These are phyloP conservation scores for Lysiphlebus fabarum DNA, from an alignment of 1,140 invertebrate species.

Conservation along the genomic window DNA sequence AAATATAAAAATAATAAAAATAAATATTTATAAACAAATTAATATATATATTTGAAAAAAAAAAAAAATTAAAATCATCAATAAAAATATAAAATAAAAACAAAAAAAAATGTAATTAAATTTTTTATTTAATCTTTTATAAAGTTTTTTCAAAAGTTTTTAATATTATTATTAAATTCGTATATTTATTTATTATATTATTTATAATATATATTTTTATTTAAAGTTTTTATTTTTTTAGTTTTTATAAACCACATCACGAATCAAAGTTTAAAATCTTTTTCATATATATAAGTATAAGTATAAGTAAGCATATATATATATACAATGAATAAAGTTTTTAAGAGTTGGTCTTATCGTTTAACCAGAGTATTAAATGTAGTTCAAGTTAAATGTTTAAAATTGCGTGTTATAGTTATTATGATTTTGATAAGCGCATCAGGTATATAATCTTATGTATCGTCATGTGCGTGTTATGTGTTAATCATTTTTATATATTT, in stretches of 20 bases:
- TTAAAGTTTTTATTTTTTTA: neutral
- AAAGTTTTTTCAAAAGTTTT: too few species aligned
- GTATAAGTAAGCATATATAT: neutral
- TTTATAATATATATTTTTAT: too few species aligned
- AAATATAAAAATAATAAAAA: neutral
- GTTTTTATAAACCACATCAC: neutral
- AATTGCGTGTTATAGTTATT: conserved; percentile 3
- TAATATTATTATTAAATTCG: too few species aligned
- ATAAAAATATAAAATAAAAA: too few species aligned
- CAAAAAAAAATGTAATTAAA: too few species aligned
- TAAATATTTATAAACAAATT: neutral
- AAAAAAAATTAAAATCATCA: neutral
- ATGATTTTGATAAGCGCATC: conserved; percentile 9
- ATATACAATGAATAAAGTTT: neutral
- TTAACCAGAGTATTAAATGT: neutral
- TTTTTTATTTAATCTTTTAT: too few species aligned
- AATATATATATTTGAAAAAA: neutral
- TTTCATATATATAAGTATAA: conserved; percentile 4
- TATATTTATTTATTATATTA: too few species aligned
- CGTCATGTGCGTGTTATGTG: conserved; percentile 10
- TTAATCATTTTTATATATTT: too few species aligned
- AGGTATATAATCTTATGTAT: conserved; percentile 8
- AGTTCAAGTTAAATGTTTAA: neutral
- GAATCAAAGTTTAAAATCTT: neutral
- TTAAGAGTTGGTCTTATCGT: neutral